Evolutionary conservation across 1,140 invertebrate genomes (phyloP).

Genomic region (Cylas formicarius): DNA sequence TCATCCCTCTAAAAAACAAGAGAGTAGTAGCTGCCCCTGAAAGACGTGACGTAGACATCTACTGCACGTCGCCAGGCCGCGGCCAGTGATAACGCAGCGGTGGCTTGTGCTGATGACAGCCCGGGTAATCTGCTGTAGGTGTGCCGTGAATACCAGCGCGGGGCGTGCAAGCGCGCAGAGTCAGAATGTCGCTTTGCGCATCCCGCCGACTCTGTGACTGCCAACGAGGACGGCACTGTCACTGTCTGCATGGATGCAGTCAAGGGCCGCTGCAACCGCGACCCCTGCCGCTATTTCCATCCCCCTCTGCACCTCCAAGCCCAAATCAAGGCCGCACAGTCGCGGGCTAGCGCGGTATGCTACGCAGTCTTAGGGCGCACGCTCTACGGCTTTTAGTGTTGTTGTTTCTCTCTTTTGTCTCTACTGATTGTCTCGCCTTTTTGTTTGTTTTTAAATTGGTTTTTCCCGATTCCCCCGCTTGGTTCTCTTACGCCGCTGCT

Average conservation of each 20-base stretch:
- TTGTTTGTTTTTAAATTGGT: background rate
- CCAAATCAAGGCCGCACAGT: conserved; percentile 94
- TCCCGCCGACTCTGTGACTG: conserved; percentile 87
- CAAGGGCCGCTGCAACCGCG: conserved; percentile 92
- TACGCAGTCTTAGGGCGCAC: conserved; percentile 50
- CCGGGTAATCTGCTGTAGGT: conserved; percentile 62
- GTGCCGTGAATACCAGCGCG: conserved; percentile 96
- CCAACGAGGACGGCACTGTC: conserved; percentile 91
- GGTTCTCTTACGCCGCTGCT: no score
- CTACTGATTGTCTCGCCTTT: conserved; percentile 25
- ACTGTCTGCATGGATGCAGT: conserved; percentile 99
- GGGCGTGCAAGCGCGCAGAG: conserved; percentile 92
- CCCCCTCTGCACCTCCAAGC: conserved; percentile 96
- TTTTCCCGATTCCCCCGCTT: no score
- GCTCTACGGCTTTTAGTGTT: conserved; percentile 40
- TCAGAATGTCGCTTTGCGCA: conserved; percentile 96
- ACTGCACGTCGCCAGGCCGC: no score
- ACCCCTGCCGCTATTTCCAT: conserved; percentile 96
- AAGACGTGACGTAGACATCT: background rate
- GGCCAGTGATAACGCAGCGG: no score
- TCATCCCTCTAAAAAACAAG: no score
- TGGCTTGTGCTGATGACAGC: conserved; percentile 32
- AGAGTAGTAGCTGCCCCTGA: background rate
- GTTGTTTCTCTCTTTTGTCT: conserved; percentile 27
- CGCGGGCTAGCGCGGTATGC: conserved; percentile 91